Base-by-base conservation (phyloP, 2,888 invertebrate genomes). In the Drosophila paranaensis region DNA sequence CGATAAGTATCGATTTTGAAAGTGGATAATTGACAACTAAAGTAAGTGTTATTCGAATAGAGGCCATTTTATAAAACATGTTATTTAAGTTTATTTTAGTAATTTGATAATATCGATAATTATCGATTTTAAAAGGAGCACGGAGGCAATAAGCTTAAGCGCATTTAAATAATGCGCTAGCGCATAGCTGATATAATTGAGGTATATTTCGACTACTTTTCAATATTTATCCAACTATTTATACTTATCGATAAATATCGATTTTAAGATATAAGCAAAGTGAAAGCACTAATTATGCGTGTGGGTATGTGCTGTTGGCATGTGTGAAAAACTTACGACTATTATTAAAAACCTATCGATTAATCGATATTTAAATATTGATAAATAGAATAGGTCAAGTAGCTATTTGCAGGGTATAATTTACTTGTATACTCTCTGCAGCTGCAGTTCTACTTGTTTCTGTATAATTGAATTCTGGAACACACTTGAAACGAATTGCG, bases 401-500 rank as follows among this genome's bases (percentile, higher is more conserved):
- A 16, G 11, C 3, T 6, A 11, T 5, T 1, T 20, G n/a, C 2
- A 42, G 40, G 55, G 16, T 9, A 42, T 55, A 2, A 0, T 4
- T 13, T 20, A 42, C 16, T 30, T 16, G 13, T 13, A 13, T 16
- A 42, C 4, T 40, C 16, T n/a, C 27, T 11, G 14, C 13, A 16
- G 0, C 5, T 25, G 10, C 13, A 54, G 10, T 6, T 42, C 16
- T 20, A 42, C 27, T 58, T 27, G 37, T 27, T 39, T 39, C 27
- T 37, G 16, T 16, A n/a, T 11, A 11, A 16, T 42, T 45, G 39
- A 46, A 71, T 56, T 20, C 58, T 65, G 66, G 64, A 53, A 79
- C 62, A 68, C 89, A 87, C 82, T 82, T 84, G 88, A 89, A 83
- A 71, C 57, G 76, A 53, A 53, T 63, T 69, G 51, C 54, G 62